A percentile compares a stretch with the other conserved stretches of the same genome.
These are phyloP conservation scores for Pseudopodoces humilis DNA, from an alignment of 2,113 vertebrate genomes.

Conservation along the genomic window DNA sequence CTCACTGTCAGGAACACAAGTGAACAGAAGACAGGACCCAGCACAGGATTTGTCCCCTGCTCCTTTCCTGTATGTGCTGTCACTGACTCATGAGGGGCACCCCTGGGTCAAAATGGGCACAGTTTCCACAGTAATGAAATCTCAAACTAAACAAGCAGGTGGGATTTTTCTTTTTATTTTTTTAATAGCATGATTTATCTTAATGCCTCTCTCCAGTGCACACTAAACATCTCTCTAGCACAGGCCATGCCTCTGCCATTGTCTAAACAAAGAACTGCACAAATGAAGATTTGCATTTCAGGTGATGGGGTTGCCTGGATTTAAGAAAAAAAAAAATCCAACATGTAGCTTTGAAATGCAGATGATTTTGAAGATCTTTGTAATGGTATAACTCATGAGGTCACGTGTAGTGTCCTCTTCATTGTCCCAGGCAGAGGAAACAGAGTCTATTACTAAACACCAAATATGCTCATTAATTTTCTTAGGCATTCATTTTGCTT, in stretches of 20 bases:
- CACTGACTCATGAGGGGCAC: neutral
- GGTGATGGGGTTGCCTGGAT: neutral
- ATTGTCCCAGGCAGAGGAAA: neutral
- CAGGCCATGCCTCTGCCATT: neutral
- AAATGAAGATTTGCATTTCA: neutral
- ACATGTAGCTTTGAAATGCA: neutral
- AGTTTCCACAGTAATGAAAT: neutral
- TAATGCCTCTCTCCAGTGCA: neutral
- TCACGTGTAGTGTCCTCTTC: neutral
- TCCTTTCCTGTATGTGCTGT: neutral
- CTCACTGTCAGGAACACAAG: neutral
- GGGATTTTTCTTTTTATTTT: neutral
- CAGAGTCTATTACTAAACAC: neutral
- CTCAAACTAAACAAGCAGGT: neutral
- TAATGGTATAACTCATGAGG: neutral
- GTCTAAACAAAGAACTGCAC: neutral
- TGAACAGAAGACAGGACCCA: neutral
- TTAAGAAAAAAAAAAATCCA: neutral
- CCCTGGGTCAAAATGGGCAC: neutral
- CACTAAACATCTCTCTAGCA: neutral
- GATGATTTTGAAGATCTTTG: neutral
- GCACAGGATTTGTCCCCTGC: neutral
- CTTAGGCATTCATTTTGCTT: neutral
- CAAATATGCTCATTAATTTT: conserved; percentile 38
- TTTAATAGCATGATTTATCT: neutral